A percentile compares a stretch with the other conserved stretches of the same genome.
phyloP scores from a whole-genome alignment of 2,888 invertebrate genomes.

The Eupithecia dodoneata region DNA sequence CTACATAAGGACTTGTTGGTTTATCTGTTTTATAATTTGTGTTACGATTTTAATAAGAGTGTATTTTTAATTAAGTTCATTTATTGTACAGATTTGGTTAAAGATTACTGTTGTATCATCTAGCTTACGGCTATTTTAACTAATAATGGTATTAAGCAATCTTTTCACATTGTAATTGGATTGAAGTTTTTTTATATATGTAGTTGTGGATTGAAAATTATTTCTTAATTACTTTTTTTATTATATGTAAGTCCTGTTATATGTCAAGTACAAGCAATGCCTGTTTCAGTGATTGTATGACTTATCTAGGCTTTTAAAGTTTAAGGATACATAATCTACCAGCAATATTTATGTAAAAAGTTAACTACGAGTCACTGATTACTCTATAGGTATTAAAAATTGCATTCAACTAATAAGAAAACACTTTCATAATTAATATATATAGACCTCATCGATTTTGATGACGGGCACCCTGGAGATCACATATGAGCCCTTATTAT shows the following conservation, averaged over 20 bases:
- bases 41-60: constrained; percentile 31
- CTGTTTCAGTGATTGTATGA: constrained; percentile 23
- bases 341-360: not conserved
- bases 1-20: not conserved
- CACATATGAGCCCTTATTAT: no score
- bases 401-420: constrained; percentile 28
- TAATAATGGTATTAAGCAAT: not conserved
- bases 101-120: constrained; percentile 22
- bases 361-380: constrained; percentile 15
- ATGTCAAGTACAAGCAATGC: constrained; percentile 46
- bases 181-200: constrained; percentile 45
- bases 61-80: constrained; percentile 44
- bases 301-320: constrained; percentile 20
- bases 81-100: constrained; percentile 41
- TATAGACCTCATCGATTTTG: no score
- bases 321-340: not conserved
- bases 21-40: constrained; percentile 12
- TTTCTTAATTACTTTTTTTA: constrained; percentile 49
- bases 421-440: constrained; percentile 17
- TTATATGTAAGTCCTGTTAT: constrained; percentile 46
- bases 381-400: constrained; percentile 15
- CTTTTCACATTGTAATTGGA: constrained; percentile 24
- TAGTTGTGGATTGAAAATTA: constrained; percentile 47
- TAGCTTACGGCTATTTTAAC: constrained; percentile 4
- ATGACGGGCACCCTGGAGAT: no score